Percentiles rank a stretch among this genome's conserved stretches.
Evolutionary conservation across 1,140 invertebrate species (phyloP).

Genomic region (Drosophila cardini): DNA sequence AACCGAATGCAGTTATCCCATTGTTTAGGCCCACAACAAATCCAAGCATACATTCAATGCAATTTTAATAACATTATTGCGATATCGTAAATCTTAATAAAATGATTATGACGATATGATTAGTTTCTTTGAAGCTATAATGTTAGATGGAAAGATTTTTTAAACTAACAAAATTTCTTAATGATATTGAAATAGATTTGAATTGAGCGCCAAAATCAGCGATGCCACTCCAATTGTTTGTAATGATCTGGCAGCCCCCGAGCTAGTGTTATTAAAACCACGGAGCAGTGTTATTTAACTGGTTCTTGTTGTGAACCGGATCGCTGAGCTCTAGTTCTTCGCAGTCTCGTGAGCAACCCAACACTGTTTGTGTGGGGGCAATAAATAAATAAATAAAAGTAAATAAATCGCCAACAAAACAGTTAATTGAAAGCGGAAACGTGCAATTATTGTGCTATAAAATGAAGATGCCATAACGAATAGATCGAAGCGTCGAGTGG

Average conservation of each 20-base stretch:
- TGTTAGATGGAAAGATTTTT: no score
- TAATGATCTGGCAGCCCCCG: conserved; percentile 29
- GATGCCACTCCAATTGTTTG: background rate
- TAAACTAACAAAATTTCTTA: no score
- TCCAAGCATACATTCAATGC: background rate
- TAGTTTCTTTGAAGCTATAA: no score
- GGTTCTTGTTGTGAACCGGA: conserved; percentile 4
- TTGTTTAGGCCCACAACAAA: conserved; percentile 54
- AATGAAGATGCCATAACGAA: conserved; percentile 56
- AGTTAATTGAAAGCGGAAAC: conserved; percentile 33
- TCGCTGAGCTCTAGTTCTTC: conserved; percentile 4
- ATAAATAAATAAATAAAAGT: conserved; percentile 52
- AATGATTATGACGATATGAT: no score
- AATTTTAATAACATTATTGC: background rate
- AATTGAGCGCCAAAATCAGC: background rate
- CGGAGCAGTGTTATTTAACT: conserved; percentile 9
- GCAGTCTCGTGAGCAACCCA: conserved; percentile 32
- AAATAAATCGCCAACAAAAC: conserved; percentile 40
- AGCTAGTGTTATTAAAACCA: background rate
- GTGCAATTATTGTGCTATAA: conserved; percentile 31
- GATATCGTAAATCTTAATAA: background rate
- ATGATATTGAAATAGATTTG: no score
- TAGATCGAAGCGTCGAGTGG: conserved; percentile 38
- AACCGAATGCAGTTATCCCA: conserved; percentile 77
- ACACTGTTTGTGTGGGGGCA: conserved; percentile 40